These are phyloP conservation scores for Sylvietta virens DNA, from an alignment of 2,113 vertebrate species.

Conservation along the genomic window DNA sequence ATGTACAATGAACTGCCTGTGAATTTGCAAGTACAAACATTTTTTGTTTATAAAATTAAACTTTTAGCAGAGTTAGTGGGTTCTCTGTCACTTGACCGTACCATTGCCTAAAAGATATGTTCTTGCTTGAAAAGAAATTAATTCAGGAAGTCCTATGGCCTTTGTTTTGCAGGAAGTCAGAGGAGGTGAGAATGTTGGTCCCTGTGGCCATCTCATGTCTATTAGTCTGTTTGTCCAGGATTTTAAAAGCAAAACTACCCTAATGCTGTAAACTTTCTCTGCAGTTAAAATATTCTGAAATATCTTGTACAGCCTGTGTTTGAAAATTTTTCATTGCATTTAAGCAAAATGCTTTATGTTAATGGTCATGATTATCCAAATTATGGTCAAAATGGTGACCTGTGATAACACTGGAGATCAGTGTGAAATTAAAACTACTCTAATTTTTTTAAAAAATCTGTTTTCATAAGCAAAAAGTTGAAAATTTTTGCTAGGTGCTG, in stretches of 20 bases:
- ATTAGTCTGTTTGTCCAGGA: neutral
- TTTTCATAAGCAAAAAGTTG: neutral
- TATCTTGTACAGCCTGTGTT: neutral
- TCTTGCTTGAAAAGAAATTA: neutral
- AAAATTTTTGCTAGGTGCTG: neutral
- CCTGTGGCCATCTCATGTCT: neutral
- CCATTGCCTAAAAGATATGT: neutral
- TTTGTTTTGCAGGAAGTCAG: conserved; percentile 41
- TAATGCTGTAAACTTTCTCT: neutral
- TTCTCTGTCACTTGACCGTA: neutral
- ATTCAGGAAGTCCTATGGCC: conserved; percentile 22
- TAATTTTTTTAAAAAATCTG: no score
- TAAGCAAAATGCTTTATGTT: neutral
- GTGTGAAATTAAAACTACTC: neutral
- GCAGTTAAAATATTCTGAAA: neutral
- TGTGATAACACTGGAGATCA: neutral
- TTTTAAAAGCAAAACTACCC: neutral
- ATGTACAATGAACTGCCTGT: neutral
- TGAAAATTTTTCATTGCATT: neutral
- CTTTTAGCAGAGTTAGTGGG: neutral
- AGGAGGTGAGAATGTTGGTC: neutral
- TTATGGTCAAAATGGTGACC: neutral
- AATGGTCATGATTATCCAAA: neutral
- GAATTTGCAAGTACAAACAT: neutral
- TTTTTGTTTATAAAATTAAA: neutral